Base-by-base conservation (phyloP, 1,140 invertebrate species). In the Zaprionus kolodkinae region DNA sequence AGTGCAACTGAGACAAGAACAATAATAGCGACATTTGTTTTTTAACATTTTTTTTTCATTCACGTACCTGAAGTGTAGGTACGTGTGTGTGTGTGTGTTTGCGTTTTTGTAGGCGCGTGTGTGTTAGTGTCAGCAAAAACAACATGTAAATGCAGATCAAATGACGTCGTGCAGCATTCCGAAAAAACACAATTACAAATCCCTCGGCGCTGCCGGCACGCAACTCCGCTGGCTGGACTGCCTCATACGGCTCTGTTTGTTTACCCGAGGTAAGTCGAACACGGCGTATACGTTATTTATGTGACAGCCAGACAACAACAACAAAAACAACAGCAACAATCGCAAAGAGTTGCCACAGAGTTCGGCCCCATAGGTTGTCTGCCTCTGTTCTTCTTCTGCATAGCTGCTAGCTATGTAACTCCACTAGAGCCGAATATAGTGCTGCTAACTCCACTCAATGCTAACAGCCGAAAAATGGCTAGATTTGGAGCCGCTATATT, bases 171-270 rank as follows among this genome's bases (percentile, higher is more conserved):
- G 69, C 81, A 84, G 64, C 70, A 35, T 35, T 9, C 72, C 64
- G 54, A 68, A 50, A 45, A 65, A 61, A 62, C 79, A 76, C 68
- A 63, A 43, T 17, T 54, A 76, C 65, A 78, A 80, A 54, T 78
- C 77, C 68, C 68, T 50, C 15, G 25, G 76, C 76, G 65, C 68
- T 55, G 77, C 52, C 65, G 67, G 78, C 78, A 81, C 67, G 55
- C 79, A 81, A 79, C 67, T 70, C 64, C 60, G 27, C 38, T 81
- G 78, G 81, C 80, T 80, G 60, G 61, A 78, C 62, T 88, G 79
- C 61, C 61, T 87, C 57, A 68, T 88, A 63, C 77, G 83, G 55
- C 78, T 88, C 38, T 74, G 81, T 38, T 61, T 88, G 68, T 80
- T 88, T 55, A 50, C 67, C 50, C 54, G 68, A 72, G 84, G 84